Evolutionary conservation across 1,140 invertebrate genomes (phyloP), one percentile per base, ranked within the genome.

Genomic region (Bombus sylvicola): DNA sequence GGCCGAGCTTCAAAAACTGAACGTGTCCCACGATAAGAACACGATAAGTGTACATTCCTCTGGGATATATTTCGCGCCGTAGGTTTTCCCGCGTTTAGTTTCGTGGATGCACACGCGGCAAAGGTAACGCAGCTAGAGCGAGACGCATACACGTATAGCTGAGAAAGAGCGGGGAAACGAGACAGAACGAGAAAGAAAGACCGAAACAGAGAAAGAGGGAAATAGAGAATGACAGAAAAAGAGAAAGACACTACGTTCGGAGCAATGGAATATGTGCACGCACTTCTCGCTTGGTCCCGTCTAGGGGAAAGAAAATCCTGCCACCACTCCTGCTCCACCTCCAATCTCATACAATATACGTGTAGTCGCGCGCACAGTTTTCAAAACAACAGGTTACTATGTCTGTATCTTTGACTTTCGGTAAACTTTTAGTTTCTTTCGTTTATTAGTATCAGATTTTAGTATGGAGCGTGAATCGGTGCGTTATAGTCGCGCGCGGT

Each of bases 21-120:
- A 68, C 71, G 83, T 87, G 88, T 75, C 25, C 37, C 85, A 37
- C 88, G 88, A 53, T 76, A 75, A 79, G 15, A 37, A 41, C 37
- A 79, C 28, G 59, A 62, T n/a, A 62, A 62, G 75, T 57, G 41
- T 87, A 79, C 88, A 89, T 89, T 83, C 81, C 83, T 79, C 69
- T 31, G 37, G 77, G 37, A 64, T 62, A 59, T 74, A 64, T 77
- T 74, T 76, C 80, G 81, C 76, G 81, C 59, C 75, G 57, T n/a
- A 80, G 88, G 37, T 89, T 89, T 89, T 90, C 88, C 85, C 89
- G 89, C 89, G 89, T 89, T 90, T 68, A 68, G 53, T 75, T 47
- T 72, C 66, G 83, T 71, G 31, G 77, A 73, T 82, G 82, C 81
- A 86, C 83, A 78, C 88, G 83, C 83, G 86, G 41, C 39, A 81